Conservation (phyloP, 2,113 vertebrate species). For the Sprattus sprattus region DNA sequence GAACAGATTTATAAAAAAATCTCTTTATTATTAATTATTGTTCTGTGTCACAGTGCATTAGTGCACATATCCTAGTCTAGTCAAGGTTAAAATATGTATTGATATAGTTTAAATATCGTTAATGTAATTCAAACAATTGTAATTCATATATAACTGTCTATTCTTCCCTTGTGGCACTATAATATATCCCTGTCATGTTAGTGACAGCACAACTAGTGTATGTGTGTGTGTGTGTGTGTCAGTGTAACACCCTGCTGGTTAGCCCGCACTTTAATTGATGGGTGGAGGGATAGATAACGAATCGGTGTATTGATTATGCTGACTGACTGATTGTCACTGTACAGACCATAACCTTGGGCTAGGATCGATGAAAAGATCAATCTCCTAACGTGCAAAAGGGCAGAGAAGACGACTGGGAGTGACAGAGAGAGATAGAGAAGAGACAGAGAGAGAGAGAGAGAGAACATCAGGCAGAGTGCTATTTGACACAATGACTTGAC, state of each 20-base stretch:
- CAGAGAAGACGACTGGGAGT: neutral
- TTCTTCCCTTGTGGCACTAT: neutral
- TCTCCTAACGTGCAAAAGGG: neutral
- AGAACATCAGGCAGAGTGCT: neutral
- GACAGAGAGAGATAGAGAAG: neutral
- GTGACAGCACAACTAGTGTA: neutral
- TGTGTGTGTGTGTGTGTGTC: neutral
- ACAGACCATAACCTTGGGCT: neutral
- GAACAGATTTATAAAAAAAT: too few relatives aligned
- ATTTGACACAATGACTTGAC: neutral
- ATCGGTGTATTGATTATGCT: neutral
- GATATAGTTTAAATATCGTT: too few relatives aligned
- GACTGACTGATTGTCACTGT: slow-evolving; percentile 2
- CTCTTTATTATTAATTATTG: too few relatives aligned
- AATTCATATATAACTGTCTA: too few relatives aligned
- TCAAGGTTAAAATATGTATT: too few relatives aligned
- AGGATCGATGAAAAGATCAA: neutral
- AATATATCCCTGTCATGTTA: neutral
- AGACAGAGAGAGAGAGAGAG: neutral
- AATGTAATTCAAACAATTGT: too few relatives aligned
- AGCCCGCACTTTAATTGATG: neutral
- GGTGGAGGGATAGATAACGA: neutral
- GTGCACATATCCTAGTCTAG: too few relatives aligned
- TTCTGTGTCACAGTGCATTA: too few relatives aligned
- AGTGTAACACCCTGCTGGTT: neutral